Evolutionary conservation across 1,140 invertebrate genomes (phyloP), one percentile per base, ranked within the genome.

Genomic region (Atta texana): DNA sequence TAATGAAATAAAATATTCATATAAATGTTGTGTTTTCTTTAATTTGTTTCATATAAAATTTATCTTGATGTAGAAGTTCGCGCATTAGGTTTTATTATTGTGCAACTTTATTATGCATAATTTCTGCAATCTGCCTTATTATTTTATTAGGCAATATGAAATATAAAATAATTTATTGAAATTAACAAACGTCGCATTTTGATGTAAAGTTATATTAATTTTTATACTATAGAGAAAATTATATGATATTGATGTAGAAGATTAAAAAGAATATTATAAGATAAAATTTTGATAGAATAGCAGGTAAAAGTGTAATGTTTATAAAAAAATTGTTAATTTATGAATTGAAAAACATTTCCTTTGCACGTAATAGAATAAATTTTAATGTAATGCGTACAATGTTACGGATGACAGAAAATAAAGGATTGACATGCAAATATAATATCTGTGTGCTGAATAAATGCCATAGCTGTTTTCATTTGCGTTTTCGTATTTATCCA

Each of bases 401-500:
- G 6, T 61, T 61, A 68, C 16, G 31, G 21, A 66, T 64, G 24
- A 31, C 63, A 51, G 53, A 55, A 80, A 69, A 69, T 53, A 24
- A 34, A 18, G n/a, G 14, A 18, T 53, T 16, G 44, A 14, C 28
- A 6, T 16, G n/a, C 77, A 49, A 21, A 69, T 69, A 24, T 55
- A 49, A 31, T 18, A 3, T 24, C 2, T 34, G 61, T 18, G 61
- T 14, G 14, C 61, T 75, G 6, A 51, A 68, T 28, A 77, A 59
- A 28, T 39, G 24, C 18, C 12, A 14, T 8, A 18, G 5, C 44
- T 77, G 28, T 85, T 77, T 75, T 63, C 31, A 75, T 69, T 82
- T 86, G 10, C 72, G 24, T 12, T 18, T 77, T 61, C 51, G 44
- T 81, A 86, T 80, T 80, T 78, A 28, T 51, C 49, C 69, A 53